Conservation (phyloP, 2,888 invertebrate species). For the Ferdinandea cuprea region DNA sequence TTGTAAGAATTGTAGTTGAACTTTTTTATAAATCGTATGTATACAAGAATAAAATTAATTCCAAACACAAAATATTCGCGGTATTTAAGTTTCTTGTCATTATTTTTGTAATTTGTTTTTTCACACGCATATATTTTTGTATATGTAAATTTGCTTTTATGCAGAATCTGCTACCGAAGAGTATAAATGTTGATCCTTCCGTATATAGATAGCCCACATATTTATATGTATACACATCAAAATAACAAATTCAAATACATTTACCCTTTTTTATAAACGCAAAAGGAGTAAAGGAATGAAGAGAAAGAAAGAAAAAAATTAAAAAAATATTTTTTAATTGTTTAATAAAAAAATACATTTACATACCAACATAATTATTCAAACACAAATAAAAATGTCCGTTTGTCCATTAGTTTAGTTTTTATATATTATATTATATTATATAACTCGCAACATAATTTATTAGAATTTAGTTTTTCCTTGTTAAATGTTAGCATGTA, state of each 20-base stretch:
- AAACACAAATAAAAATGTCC: slow-evolving; percentile 27
- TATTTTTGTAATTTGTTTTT: slow-evolving; percentile 11
- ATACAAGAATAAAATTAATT: slow-evolving; percentile 43
- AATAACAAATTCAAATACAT: slow-evolving; percentile 46
- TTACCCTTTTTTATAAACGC: slow-evolving; percentile 45
- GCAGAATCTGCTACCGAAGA: slow-evolving; percentile 73
- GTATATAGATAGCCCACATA: slow-evolving; percentile 69
- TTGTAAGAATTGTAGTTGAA: slow-evolving; percentile 70
- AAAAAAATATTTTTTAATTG: slow-evolving; percentile 58
- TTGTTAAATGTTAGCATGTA: slow-evolving; percentile 45
- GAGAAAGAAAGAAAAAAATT: slow-evolving; percentile 33
- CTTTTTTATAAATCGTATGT: slow-evolving; percentile 65
- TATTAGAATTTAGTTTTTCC: slow-evolving; percentile 31
- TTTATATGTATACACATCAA: slow-evolving; percentile 52
- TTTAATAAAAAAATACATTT: slow-evolving; percentile 34
- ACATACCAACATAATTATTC: slow-evolving; percentile 1
- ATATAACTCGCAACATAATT: background rate
- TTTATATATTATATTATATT: background rate
- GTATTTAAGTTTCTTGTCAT: slow-evolving; percentile 23
- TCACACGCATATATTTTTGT: slow-evolving; percentile 18
- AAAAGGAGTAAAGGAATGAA: no score
- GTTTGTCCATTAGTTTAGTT: slow-evolving; percentile 33
- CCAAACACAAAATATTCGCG: slow-evolving; percentile 39
- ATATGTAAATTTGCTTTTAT: slow-evolving; percentile 59
- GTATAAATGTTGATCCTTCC: slow-evolving; percentile 74